Conservation (phyloP, 1,140 invertebrate species). For the Pogonomyrmex californicus region DNA sequence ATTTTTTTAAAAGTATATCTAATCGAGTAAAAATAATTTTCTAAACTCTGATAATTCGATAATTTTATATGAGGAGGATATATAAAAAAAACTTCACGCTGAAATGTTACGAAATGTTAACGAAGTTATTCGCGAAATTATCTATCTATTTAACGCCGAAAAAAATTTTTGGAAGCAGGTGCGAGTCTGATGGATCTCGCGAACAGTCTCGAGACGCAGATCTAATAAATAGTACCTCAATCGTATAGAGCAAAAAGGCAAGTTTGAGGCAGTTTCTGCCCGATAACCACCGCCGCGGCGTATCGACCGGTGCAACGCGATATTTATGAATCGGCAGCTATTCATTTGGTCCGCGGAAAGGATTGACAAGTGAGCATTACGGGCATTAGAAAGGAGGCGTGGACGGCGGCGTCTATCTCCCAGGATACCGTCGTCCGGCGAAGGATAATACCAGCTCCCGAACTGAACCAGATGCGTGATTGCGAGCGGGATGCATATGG, state of each 20-base stretch:
- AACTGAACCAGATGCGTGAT: constrained; percentile 26
- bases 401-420: constrained; percentile 47
- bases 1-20: constrained; percentile 16
- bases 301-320: constrained; percentile 44
- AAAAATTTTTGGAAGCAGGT: not conserved
- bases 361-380: constrained; percentile 65
- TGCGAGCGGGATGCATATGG: constrained; percentile 23
- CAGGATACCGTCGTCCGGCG: constrained; percentile 35
- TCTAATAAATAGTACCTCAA: constrained; percentile 37
- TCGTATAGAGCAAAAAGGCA: constrained; percentile 1
- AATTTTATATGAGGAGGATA: not conserved
- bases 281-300: not conserved
- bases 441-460: constrained; percentile 61
- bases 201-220: not conserved
- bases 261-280: constrained; percentile 18
- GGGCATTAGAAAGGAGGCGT: constrained; percentile 36
- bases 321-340: constrained; percentile 59
- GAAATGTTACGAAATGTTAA: not conserved
- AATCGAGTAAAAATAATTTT: not conserved
- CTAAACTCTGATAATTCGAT: not conserved
- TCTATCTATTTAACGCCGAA: not conserved
- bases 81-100: not conserved
- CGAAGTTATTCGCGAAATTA: not conserved
- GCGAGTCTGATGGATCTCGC: not conserved
- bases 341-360: constrained; percentile 44